phyloP scores from a whole-genome alignment of 2,113 vertebrate species.

The Pollimyrus isidori region DNA sequence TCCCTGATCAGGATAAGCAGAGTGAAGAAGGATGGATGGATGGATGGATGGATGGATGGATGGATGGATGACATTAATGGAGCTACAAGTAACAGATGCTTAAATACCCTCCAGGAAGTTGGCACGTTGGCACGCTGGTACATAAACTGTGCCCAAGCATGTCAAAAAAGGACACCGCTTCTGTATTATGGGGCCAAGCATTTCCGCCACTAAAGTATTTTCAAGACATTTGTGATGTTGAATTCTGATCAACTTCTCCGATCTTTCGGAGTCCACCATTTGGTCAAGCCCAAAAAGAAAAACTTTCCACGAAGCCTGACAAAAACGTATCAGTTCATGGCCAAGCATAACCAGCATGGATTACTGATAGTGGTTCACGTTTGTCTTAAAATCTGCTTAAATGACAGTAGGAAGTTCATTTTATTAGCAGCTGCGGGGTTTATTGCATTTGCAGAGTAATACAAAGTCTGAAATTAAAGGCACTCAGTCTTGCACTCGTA shows the following conservation, averaged over 20 bases:
- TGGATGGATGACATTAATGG: background rate
- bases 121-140: background rate
- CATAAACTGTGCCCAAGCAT: background rate
- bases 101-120: background rate
- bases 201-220: conserved; percentile 18
- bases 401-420: background rate
- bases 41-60: background rate
- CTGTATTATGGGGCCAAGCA: background rate
- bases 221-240: background rate
- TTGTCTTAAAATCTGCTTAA: background rate
- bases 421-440: background rate
- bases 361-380: background rate
- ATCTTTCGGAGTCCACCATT: background rate
- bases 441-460: background rate
- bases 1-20: background rate
- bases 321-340: background rate
- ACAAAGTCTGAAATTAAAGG: background rate
- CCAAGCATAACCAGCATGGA: background rate
- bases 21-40: background rate
- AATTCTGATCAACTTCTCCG: background rate
- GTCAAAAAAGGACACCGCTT: background rate
- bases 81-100: background rate
- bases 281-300: background rate
- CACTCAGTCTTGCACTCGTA: background rate
- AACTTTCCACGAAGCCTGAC: background rate